These are phyloP conservation scores for Chaetodon trifasciatus DNA, from an alignment of 2,797 vertebrate species.

Conservation along the genomic window DNA sequence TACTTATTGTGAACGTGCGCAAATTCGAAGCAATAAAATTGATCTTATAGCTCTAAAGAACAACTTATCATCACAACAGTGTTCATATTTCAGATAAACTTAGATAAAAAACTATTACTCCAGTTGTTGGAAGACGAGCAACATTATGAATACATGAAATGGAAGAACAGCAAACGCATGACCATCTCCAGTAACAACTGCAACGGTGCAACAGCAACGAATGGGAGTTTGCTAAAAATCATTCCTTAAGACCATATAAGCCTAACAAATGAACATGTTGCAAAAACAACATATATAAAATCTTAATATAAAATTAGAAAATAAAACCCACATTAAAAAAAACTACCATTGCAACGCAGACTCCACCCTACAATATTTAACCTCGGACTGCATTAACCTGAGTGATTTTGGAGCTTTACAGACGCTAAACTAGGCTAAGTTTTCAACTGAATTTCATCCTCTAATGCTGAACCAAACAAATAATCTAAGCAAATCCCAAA, in stretches of 20 bases:
- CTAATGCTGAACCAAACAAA: slow-evolving; percentile 25
- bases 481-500: slow-evolving; percentile 3
- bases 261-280: slow-evolving; percentile 18
- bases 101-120: slow-evolving; percentile 38
- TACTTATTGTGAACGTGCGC: slow-evolving; percentile 13
- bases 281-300: slow-evolving; percentile 60
- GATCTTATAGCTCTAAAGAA: background rate
- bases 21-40: slow-evolving; percentile 37
- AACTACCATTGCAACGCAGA: slow-evolving; percentile 36
- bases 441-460: slow-evolving; percentile 13
- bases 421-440: background rate
- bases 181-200: background rate
- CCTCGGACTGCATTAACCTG: background rate
- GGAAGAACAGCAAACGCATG: slow-evolving; percentile 19
- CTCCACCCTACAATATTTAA: background rate
- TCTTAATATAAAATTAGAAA: slow-evolving; percentile 45
- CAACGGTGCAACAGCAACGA: slow-evolving; percentile 12
- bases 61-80: slow-evolving; percentile 26
- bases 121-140: slow-evolving; percentile 7
- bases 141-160: slow-evolving; percentile 24
- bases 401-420: slow-evolving; percentile 19
- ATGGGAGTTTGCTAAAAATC: slow-evolving; percentile 37
- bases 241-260: slow-evolving; percentile 41
- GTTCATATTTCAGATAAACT: slow-evolving; percentile 13
- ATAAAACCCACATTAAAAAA: slow-evolving; percentile 49